phyloP scores from a whole-genome alignment of 2,113 vertebrate genomes.

The Dicrurus megarhynchus region DNA sequence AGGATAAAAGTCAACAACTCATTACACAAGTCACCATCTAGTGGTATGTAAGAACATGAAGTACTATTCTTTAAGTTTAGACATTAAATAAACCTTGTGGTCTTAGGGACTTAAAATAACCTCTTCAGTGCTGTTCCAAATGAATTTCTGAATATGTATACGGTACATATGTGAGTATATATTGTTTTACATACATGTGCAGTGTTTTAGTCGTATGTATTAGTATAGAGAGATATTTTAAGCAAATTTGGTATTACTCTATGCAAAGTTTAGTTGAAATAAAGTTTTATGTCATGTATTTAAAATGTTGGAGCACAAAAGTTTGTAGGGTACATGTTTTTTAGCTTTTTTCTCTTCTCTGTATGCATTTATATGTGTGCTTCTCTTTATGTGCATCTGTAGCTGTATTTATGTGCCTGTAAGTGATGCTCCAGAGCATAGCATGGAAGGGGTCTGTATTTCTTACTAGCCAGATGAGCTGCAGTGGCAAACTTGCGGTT shows the following conservation, averaged over 20 bases:
- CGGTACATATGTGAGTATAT: not conserved
- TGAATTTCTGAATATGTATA: not conserved
- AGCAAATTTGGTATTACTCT: not conserved
- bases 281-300: not conserved
- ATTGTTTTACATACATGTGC: not conserved
- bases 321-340: not conserved
- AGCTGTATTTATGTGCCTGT: not conserved
- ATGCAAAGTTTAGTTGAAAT: not conserved
- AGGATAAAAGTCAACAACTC: not conserved
- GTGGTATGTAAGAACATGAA: not conserved
- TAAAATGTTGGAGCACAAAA: not conserved
- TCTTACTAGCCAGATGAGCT: not conserved
- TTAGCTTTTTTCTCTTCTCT: not conserved
- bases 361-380: not conserved
- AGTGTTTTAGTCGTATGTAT: not conserved
- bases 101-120: not conserved
- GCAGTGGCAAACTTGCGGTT: not conserved
- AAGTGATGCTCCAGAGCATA: not conserved
- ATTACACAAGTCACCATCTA: slow-evolving; percentile 43
- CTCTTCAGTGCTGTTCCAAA: not conserved
- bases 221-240: not conserved
- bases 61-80: not conserved
- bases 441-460: not conserved
- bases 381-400: not conserved
- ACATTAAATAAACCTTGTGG: not conserved